These are phyloP conservation scores for Ficedula albicollis DNA, from an alignment of 2,797 vertebrate genomes.

Conservation along the genomic window DNA sequence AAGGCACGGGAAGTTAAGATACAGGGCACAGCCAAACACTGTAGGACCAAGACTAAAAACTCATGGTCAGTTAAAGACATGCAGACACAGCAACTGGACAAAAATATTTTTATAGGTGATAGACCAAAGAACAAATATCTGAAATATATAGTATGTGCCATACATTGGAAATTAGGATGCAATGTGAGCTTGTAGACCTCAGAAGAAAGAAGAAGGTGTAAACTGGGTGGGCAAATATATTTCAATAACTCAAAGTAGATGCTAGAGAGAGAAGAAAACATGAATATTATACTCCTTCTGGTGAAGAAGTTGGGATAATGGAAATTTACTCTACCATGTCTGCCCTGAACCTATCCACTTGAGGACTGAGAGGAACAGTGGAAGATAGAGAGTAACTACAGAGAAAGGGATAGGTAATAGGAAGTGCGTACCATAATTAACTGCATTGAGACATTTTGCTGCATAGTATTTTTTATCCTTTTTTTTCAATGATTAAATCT, in stretches of 20 bases:
- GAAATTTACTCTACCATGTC: background rate
- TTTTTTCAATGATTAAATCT: background rate
- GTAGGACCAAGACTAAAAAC: background rate
- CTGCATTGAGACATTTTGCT: background rate
- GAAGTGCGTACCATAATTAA: background rate
- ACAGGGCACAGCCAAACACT: background rate
- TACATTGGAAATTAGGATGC: background rate
- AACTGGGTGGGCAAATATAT: background rate
- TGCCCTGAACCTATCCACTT: background rate
- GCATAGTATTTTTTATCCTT: background rate
- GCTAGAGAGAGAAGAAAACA: background rate
- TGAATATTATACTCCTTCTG: background rate
- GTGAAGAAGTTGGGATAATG: background rate
- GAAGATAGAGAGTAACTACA: background rate
- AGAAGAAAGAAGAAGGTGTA: background rate
- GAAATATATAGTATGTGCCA: background rate
- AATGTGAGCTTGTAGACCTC: background rate
- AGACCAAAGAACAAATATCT: background rate
- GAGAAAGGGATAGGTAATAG: background rate
- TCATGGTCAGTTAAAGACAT: background rate
- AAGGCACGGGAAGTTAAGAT: background rate
- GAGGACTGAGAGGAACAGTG: background rate
- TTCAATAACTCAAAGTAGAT: background rate
- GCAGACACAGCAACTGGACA: background rate
- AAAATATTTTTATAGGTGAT: background rate